Evolutionary conservation across 2,888 invertebrate genomes (phyloP).

Genomic region (Baccha elongata): DNA sequence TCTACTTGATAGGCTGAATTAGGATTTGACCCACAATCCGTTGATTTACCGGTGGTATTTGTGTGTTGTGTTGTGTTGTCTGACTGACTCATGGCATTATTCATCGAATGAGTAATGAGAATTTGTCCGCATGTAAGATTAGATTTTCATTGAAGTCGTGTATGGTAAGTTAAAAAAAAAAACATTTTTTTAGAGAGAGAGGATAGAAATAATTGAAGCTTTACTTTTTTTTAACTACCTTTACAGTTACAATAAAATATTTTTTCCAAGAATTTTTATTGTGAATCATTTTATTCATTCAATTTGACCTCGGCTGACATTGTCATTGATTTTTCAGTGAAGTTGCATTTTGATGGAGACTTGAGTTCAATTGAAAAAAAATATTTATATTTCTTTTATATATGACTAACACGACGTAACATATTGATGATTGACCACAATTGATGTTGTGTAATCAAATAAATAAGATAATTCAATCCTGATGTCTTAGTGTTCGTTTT

Average conservation of each 20-base stretch:
- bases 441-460: no score
- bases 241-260: not conserved
- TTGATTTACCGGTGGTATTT: conserved; percentile 17
- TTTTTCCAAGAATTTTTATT: not conserved
- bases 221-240: not conserved
- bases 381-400: no score
- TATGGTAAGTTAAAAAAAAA: not conserved
- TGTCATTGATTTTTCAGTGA: conserved; percentile 34
- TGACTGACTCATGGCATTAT: conserved; percentile 51
- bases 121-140: not conserved
- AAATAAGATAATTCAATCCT: no score
- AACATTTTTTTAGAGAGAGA: not conserved
- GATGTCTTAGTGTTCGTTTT: no score
- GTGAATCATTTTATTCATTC: conserved; percentile 17
- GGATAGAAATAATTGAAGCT: conserved; percentile 37
- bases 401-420: no score
- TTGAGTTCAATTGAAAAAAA: no score
- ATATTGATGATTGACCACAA: no score
- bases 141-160: not conserved
- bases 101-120: conserved; percentile 58
- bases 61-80: conserved; percentile 1
- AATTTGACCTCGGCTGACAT: conserved; percentile 38
- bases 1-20: not conserved
- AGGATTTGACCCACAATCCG: conserved; percentile 49
- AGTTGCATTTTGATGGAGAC: no score